These are phyloP conservation scores for Sebastes miniatus DNA, from an alignment of 2,797 vertebrate species.

Conservation along the genomic window DNA sequence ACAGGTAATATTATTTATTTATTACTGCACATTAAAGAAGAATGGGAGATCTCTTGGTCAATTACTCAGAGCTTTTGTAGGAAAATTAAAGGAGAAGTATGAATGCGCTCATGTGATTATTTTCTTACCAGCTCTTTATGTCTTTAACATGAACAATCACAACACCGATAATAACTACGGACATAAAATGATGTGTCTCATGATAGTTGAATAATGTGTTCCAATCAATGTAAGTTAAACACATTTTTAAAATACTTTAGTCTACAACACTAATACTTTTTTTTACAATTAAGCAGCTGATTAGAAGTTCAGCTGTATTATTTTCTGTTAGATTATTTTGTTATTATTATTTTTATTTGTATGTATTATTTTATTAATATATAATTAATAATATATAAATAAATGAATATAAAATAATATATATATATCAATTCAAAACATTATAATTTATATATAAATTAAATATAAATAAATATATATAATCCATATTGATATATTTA, in stretches of 20 bases:
- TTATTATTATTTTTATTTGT: neutral
- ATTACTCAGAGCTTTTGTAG: neutral
- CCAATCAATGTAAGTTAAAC: neutral
- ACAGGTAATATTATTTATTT: neutral
- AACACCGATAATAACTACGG: neutral
- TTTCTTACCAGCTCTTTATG: neutral
- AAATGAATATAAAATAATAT: too few relatives aligned
- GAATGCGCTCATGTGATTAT: neutral
- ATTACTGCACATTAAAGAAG: neutral
- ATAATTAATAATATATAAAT: neutral
- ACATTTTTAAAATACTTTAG: neutral
- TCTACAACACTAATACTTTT: neutral
- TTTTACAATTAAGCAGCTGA: neutral
- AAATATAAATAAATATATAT: too few relatives aligned
- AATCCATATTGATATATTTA: too few relatives aligned
- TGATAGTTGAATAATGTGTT: neutral
- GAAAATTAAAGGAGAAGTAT: neutral
- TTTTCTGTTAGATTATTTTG: neutral
- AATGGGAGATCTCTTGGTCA: neutral
- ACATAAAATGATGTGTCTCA: neutral
- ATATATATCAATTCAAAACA: too few relatives aligned
- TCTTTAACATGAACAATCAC: neutral
- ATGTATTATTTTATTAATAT: neutral
- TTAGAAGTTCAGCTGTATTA: neutral
- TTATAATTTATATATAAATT: too few relatives aligned